Conservation (phyloP, 1,140 invertebrate species). For the Zaprionus nigranus region DNA sequence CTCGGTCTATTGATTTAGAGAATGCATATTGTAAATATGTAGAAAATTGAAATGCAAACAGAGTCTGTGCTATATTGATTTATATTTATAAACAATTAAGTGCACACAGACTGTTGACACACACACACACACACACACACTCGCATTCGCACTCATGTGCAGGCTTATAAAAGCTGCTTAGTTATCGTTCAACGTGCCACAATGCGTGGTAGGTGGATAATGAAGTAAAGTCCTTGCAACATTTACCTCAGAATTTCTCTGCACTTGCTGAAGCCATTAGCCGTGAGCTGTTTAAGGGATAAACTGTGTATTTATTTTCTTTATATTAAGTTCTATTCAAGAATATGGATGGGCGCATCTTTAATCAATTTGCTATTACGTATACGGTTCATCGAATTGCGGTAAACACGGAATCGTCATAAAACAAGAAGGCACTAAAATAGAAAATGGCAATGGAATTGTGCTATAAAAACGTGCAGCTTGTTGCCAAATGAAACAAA, state of each 20-base stretch:
- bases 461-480: slow-evolving; percentile 65
- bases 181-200: neutral
- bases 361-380: slow-evolving; percentile 84
- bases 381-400: slow-evolving; percentile 65
- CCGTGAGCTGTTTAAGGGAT: slow-evolving; percentile 1
- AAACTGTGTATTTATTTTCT: neutral
- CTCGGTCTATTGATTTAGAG: slow-evolving; percentile 58
- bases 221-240: neutral
- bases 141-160: neutral
- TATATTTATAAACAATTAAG: slow-evolving; percentile 5
- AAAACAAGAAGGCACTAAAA: slow-evolving; percentile 60
- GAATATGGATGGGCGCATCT: slow-evolving; percentile 10
- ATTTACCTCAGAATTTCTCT: no score
- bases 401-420: slow-evolving; percentile 79
- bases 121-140: neutral
- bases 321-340: neutral
- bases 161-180: neutral
- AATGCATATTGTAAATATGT: neutral
- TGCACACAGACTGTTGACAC: neutral
- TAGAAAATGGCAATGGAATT: slow-evolving; percentile 25
- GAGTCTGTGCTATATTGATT: neutral
- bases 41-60: neutral
- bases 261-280: neutral
- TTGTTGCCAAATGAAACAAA: slow-evolving; percentile 55
- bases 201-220: neutral